A percentile compares a stretch with the other conserved stretches of the same genome.
Conservation (phyloP, 92 coral and sea anemone species). For the Ricordea florida region DNA sequence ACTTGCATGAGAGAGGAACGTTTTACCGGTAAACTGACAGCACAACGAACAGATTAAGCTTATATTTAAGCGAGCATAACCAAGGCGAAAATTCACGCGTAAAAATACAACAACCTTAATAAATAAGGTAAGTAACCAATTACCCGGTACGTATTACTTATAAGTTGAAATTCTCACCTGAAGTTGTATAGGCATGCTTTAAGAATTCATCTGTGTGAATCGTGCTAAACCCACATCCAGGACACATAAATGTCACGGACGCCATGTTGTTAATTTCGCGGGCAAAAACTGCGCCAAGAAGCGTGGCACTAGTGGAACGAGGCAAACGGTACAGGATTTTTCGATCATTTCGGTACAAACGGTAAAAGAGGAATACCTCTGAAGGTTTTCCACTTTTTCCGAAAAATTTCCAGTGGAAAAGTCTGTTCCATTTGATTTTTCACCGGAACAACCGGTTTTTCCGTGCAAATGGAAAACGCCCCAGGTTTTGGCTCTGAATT, state of each 20-base stretch:
- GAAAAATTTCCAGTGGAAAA: no score
- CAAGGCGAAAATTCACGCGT: conserved; percentile 2
- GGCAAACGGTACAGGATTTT: conserved; percentile 32
- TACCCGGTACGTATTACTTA: background rate
- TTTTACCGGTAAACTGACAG: background rate
- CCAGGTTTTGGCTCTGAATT: no score
- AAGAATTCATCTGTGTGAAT: background rate
- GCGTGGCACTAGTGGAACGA: conserved; percentile 18
- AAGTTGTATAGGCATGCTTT: background rate
- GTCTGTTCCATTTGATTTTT: no score
- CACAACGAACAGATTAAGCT: background rate
- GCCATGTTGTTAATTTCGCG: conserved; percentile 17
- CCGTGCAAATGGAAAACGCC: no score
- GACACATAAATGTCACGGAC: background rate
- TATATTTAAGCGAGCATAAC: background rate
- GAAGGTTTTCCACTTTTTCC: no score
- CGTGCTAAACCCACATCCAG: background rate
- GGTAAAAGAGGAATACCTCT: background rate
- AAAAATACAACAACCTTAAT: background rate
- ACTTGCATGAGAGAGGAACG: background rate
- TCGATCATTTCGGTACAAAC: conserved; percentile 21
- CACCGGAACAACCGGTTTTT: no score
- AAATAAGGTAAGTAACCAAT: background rate
- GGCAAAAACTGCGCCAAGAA: conserved; percentile 3
- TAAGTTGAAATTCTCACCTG: conserved; percentile 5